Evolutionary conservation across 2,888 invertebrate genomes (phyloP).

Genomic region (Sphaerophoria taeniata): DNA sequence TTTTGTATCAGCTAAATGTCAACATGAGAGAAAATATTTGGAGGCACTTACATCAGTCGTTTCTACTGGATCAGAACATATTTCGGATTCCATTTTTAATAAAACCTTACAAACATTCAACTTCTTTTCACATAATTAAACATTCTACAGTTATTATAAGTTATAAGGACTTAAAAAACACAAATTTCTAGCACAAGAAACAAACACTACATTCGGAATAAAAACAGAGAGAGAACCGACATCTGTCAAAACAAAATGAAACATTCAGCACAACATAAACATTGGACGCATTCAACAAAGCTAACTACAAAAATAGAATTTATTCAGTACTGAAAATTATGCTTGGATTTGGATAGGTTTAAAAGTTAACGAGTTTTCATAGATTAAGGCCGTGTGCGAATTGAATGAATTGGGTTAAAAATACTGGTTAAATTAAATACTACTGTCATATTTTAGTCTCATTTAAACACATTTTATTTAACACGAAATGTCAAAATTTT

Average conservation of each 20-base stretch:
- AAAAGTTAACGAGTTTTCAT: too few relatives aligned
- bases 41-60: constrained; percentile 37
- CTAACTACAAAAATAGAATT: too few relatives aligned
- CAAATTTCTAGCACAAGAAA: background rate
- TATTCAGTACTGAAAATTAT: too few relatives aligned
- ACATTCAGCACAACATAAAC: constrained; percentile 8
- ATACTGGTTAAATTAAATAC: too few relatives aligned
- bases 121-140: background rate
- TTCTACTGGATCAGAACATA: constrained; percentile 10
- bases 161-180: background rate
- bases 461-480: too few relatives aligned
- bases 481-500: too few relatives aligned
- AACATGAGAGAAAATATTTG: constrained; percentile 10
- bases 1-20: constrained; percentile 22
- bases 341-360: too few relatives aligned
- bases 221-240: background rate
- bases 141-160: background rate
- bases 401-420: too few relatives aligned
- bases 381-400: too few relatives aligned
- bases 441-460: too few relatives aligned
- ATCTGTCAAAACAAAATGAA: background rate
- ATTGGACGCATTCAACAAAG: background rate
- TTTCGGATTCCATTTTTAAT: constrained; percentile 23
- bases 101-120: background rate
- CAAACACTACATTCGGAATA: constrained; percentile 9